These are phyloP conservation scores for Acinonyx jubatus DNA, from an alignment of 2,113 vertebrate genomes.

Conservation along the genomic window DNA sequence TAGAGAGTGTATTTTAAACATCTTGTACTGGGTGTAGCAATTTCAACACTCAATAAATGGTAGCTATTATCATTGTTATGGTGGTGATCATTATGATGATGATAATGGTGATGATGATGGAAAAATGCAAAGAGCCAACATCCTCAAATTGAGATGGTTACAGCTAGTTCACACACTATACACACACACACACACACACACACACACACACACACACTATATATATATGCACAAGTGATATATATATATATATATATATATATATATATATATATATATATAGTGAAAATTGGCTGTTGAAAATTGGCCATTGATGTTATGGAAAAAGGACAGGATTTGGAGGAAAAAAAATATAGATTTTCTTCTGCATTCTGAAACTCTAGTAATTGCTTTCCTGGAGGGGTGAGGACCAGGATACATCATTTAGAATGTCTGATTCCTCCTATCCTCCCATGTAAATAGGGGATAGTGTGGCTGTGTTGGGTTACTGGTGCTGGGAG, in stretches of 20 bases:
- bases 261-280: not conserved
- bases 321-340: not conserved
- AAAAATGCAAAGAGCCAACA: not conserved
- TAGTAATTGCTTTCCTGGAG: not conserved
- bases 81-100: not conserved
- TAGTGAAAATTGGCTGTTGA: not conserved
- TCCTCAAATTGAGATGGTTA: not conserved
- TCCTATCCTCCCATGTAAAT: not conserved
- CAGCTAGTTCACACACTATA: not conserved
- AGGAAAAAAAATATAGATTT: not conserved
- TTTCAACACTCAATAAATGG: not conserved
- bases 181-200: not conserved
- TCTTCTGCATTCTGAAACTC: not conserved
- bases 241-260: not conserved
- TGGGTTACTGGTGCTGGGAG: no score
- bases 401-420: not conserved
- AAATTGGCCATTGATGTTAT: not conserved
- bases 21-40: not conserved
- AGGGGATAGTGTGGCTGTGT: not conserved
- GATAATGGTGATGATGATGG: conserved; percentile 7
- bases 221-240: not conserved
- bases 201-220: not conserved
- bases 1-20: not conserved
- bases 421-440: not conserved
- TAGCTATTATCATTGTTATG: not conserved